A percentile compares a stretch with the other conserved stretches of the same genome.
Conservation (phyloP, 2,888 invertebrate species). For the Itoplectis maculator region DNA sequence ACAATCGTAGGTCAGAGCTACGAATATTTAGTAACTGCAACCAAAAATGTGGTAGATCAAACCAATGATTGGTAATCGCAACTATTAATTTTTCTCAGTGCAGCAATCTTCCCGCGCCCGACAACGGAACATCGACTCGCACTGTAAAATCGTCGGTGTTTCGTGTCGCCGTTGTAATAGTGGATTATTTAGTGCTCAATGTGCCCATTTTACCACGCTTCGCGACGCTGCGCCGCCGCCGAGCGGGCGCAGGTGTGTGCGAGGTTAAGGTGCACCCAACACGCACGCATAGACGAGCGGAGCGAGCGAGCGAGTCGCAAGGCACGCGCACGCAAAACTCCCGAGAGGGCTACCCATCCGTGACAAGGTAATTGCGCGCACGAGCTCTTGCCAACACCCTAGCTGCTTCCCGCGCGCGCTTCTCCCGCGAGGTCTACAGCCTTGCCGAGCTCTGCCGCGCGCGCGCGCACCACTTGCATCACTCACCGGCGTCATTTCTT, state of each 20-base stretch:
- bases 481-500: background rate
- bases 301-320: conserved; percentile 4
- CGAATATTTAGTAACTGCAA: too few species aligned
- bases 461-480: background rate
- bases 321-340: conserved; percentile 41
- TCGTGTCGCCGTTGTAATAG: too few species aligned
- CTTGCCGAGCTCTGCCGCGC: background rate
- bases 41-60: too few species aligned
- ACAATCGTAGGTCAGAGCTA: too few species aligned
- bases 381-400: conserved; percentile 51
- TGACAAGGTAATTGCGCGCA: conserved; percentile 65
- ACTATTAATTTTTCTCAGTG: too few species aligned
- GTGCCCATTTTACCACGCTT: too few species aligned
- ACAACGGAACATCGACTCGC: too few species aligned
- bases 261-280: background rate
- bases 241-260: too few species aligned
- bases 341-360: conserved; percentile 51
- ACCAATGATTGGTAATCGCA: too few species aligned
- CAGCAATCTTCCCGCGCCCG: too few species aligned
- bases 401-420: background rate
- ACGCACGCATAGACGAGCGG: background rate
- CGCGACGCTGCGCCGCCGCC: background rate
- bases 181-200: too few species aligned
- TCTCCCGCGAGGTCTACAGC: conserved; percentile 15
- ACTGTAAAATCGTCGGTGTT: too few species aligned